Evolutionary conservation across 2,888 invertebrate genomes (phyloP).

Genomic region (Pyrrhia umbra): DNA sequence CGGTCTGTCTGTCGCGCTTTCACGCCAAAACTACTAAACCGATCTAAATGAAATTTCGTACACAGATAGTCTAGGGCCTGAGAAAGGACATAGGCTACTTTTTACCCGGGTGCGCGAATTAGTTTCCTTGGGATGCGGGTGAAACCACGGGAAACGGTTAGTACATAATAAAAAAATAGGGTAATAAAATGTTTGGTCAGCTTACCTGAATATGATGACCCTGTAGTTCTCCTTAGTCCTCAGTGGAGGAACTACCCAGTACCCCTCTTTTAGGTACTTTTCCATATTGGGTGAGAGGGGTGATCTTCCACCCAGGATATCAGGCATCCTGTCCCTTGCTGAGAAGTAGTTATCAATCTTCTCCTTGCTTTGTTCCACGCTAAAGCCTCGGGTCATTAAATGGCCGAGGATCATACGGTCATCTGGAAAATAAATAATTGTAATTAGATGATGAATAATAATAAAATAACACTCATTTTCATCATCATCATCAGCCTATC

Average conservation of each 20-base stretch:
- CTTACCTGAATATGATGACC: slow-evolving; percentile 48
- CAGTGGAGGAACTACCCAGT: slow-evolving; percentile 44
- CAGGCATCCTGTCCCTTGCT: slow-evolving; percentile 59
- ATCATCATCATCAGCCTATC: no score
- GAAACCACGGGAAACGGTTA: no score
- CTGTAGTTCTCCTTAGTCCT: slow-evolving; percentile 57
- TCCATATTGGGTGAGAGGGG: slow-evolving; percentile 29
- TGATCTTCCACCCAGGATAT: slow-evolving; percentile 52
- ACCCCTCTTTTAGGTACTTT: slow-evolving; percentile 46
- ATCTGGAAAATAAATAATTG: slow-evolving; percentile 66
- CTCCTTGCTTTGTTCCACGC: slow-evolving; percentile 65
- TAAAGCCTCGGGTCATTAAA: slow-evolving; percentile 62
- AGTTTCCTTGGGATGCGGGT: no score
- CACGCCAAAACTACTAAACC: no score
- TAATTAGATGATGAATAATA: no score
- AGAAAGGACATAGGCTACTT: no score
- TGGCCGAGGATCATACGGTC: slow-evolving; percentile 64
- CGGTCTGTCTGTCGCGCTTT: no score
- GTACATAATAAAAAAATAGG: no score
- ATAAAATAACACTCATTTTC: no score
- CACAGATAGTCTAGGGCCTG: no score
- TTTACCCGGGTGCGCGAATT: no score
- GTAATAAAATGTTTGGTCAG: neutral
- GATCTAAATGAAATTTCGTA: no score
- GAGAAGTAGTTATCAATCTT: slow-evolving; percentile 69